Conservation (phyloP, 2,797 vertebrate species). For the Chelon auratus region DNA sequence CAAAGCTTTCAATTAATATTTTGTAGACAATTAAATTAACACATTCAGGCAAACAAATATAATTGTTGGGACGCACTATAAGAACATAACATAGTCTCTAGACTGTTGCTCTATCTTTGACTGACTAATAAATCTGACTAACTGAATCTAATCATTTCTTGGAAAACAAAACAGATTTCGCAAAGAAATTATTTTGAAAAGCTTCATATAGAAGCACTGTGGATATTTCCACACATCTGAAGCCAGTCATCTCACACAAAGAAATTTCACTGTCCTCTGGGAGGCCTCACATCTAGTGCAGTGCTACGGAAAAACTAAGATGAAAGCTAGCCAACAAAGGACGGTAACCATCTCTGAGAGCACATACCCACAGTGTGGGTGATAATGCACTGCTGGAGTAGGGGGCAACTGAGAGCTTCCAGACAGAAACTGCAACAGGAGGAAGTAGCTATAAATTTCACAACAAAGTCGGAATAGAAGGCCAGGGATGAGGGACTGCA, state of each 20-base stretch:
- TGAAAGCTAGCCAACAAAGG: constrained; percentile 79
- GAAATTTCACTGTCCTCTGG: constrained; percentile 34
- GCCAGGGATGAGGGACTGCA: constrained; percentile 3
- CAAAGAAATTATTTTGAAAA: constrained; percentile 1
- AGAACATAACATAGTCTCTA: not conserved
- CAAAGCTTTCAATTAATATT: too few species aligned
- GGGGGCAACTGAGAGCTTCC: constrained; percentile 55
- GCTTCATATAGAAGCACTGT: not conserved
- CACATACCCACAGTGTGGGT: constrained; percentile 83
- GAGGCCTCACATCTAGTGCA: constrained; percentile 58
- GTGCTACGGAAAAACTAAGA: constrained; percentile 72
- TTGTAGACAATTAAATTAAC: not conserved
- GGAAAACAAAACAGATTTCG: not conserved
- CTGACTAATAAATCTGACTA: not conserved
- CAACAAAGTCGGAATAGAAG: constrained; percentile 23
- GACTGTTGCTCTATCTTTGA: not conserved
- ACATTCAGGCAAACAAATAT: not conserved
- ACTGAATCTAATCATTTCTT: not conserved
- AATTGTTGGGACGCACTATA: not conserved
- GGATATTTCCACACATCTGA: constrained; percentile 33
- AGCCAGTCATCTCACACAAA: constrained; percentile 28
- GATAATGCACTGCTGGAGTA: constrained; percentile 73
- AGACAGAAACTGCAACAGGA: constrained; percentile 52
- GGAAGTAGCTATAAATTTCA: constrained; percentile 48
- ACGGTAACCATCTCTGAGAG: constrained; percentile 73